A percentile compares a stretch with the other conserved stretches of the same genome.
Conservation (phyloP, 2,113 vertebrate species). For the Pseudolaguvia tuberculata region DNA sequence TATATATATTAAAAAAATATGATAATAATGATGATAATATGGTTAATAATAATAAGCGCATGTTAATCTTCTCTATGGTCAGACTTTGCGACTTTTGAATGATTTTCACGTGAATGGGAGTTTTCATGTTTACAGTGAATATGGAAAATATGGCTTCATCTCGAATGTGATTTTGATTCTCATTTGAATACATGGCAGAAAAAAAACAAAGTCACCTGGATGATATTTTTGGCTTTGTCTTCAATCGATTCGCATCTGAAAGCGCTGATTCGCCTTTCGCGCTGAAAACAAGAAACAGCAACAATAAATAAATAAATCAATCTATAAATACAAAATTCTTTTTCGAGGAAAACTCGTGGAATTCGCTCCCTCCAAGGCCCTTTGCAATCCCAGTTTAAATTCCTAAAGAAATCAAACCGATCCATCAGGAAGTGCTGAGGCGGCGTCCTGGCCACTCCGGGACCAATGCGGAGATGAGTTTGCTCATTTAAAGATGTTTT, state of each 20-base stretch:
- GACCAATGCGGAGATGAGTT: slow-evolving; percentile 8
- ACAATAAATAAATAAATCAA: neutral
- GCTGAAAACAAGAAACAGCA: neutral
- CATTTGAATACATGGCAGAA: slow-evolving; percentile 43
- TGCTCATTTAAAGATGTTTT: slow-evolving; percentile 5
- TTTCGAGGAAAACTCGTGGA: too few species aligned
- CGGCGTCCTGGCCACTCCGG: neutral
- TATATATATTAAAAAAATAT: too few species aligned
- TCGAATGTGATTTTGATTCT: slow-evolving; percentile 51
- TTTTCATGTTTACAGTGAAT: too few species aligned
- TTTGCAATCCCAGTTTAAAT: slow-evolving; percentile 13
- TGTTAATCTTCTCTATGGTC: slow-evolving; percentile 62
- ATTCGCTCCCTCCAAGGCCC: neutral
- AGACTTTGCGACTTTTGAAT: slow-evolving; percentile 33
- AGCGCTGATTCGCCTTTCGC: too few species aligned
- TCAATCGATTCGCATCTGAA: slow-evolving; percentile 2
- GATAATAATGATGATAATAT: neutral
- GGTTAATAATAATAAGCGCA: slow-evolving; percentile 55
- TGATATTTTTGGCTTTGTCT: slow-evolving; percentile 33
- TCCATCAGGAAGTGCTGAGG: neutral
- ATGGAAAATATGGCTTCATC: too few species aligned
- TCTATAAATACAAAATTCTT: too few species aligned
- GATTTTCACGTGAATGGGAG: slow-evolving; percentile 55
- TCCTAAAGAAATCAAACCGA: too few species aligned
- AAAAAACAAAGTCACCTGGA: slow-evolving; percentile 1